These are phyloP conservation scores for Phaethon lepturus DNA, from an alignment of 2,113 vertebrate species.

Conservation along the genomic window DNA sequence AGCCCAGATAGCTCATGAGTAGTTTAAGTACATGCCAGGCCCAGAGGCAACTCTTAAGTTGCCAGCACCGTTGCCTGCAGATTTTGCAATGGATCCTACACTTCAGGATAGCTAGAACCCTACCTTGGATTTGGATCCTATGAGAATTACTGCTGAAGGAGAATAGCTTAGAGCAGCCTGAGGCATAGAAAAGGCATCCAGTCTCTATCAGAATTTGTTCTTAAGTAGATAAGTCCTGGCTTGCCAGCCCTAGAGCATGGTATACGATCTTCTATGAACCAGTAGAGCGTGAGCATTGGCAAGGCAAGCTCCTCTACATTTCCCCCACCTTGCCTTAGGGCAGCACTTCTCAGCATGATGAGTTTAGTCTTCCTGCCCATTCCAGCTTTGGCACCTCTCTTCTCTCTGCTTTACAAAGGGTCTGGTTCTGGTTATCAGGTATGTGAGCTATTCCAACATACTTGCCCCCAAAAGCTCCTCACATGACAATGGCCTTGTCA, in stretches of 20 bases:
- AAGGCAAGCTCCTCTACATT: neutral
- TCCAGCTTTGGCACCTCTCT: neutral
- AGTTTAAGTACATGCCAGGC: conserved; percentile 54
- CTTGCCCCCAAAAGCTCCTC: neutral
- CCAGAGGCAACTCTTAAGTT: conserved; percentile 48
- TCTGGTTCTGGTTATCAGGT: neutral
- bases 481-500: neutral
- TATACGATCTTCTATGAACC: neutral
- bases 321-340: neutral
- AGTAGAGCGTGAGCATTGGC: neutral
- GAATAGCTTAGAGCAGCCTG: neutral
- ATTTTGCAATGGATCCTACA: conserved; percentile 51
- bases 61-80: neutral
- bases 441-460: neutral
- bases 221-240: conserved; percentile 27
- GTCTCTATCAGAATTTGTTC: conserved; percentile 11
- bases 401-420: neutral
- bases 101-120: conserved; percentile 6
- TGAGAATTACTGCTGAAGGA: neutral
- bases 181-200: conserved; percentile 11
- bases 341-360: neutral
- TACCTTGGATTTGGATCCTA: neutral
- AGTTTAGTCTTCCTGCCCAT: neutral
- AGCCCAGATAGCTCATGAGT: conserved; percentile 34
- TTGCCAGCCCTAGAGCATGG: conserved; percentile 33